phyloP scores from a whole-genome alignment of 2,113 vertebrate genomes.

The Oncorhynchus kisutch region DNA sequence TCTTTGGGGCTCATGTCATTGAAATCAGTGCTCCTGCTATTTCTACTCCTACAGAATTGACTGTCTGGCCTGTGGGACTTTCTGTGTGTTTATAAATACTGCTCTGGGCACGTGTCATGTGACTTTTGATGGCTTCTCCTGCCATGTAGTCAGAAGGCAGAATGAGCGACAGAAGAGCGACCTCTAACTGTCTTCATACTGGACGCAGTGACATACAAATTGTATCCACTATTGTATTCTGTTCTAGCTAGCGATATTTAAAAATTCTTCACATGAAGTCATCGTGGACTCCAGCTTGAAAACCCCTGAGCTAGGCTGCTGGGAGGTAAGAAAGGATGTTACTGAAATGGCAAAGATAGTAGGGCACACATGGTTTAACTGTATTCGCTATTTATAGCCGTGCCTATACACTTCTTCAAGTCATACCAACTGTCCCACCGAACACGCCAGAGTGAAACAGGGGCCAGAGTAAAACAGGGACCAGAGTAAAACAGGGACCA shows the following conservation, averaged over 20 bases:
- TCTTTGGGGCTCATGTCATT: neutral
- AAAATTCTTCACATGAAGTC: too few relatives aligned
- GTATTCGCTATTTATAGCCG: conserved; percentile 50
- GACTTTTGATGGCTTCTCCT: neutral
- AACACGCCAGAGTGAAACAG: neutral
- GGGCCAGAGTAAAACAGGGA: too few relatives aligned
- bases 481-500: too few relatives aligned
- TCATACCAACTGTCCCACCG: conserved; percentile 54
- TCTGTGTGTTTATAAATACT: neutral
- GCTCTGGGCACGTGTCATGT: neutral
- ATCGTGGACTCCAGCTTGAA: too few relatives aligned
- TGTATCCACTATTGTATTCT: too few relatives aligned
- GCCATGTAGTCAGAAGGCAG: neutral
- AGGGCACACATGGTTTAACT: conserved; percentile 22
- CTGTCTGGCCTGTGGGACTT: neutral
- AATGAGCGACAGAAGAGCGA: neutral
- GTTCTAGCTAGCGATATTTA: too few relatives aligned
- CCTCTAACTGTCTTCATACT: too few relatives aligned
- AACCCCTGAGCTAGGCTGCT: too few relatives aligned
- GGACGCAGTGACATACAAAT: too few relatives aligned
- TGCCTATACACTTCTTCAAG: conserved; percentile 49
- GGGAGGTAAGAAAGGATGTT: too few relatives aligned
- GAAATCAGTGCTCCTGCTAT: neutral
- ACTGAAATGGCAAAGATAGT: too few relatives aligned
- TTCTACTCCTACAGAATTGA: neutral